These are phyloP conservation scores for Xenotilapia longispinis DNA, from an alignment of 2,113 vertebrate genomes.

Conservation along the genomic window DNA sequence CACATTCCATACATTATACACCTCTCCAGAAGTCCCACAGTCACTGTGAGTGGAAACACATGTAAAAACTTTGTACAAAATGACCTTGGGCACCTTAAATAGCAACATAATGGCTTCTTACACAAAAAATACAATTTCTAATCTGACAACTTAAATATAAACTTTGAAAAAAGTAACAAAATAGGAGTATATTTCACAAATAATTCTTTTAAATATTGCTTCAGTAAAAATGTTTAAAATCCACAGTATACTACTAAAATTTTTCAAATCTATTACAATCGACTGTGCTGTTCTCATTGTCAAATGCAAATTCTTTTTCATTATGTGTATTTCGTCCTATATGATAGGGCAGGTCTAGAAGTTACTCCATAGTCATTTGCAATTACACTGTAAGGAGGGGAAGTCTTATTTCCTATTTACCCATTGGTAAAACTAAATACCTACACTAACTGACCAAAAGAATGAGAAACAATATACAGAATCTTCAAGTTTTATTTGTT, in stretches of 20 bases:
- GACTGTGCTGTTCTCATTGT: background rate
- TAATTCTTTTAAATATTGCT: background rate
- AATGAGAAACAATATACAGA: background rate
- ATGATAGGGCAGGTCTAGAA: background rate
- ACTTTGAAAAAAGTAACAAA: background rate
- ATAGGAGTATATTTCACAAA: background rate
- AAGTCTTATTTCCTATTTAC: background rate
- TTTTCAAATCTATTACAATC: background rate
- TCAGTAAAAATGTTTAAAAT: background rate
- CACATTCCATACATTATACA: background rate
- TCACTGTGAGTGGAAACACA: background rate
- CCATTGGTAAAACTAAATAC: background rate
- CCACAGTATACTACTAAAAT: background rate
- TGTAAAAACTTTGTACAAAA: background rate
- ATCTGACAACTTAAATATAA: background rate
- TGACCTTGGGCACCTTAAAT: background rate
- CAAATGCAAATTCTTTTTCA: background rate
- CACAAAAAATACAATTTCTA: background rate
- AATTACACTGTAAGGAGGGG: background rate
- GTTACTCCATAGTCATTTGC: background rate
- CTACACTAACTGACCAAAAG: background rate
- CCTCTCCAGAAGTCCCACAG: background rate
- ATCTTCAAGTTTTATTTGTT: background rate
- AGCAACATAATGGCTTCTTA: background rate
- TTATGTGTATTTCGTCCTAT: background rate